Percentiles rank a stretch among this genome's conserved stretches.
These are phyloP conservation scores for Sinohyriopsis cumingii DNA, from an alignment of 2,888 invertebrate species.

Conservation along the genomic window DNA sequence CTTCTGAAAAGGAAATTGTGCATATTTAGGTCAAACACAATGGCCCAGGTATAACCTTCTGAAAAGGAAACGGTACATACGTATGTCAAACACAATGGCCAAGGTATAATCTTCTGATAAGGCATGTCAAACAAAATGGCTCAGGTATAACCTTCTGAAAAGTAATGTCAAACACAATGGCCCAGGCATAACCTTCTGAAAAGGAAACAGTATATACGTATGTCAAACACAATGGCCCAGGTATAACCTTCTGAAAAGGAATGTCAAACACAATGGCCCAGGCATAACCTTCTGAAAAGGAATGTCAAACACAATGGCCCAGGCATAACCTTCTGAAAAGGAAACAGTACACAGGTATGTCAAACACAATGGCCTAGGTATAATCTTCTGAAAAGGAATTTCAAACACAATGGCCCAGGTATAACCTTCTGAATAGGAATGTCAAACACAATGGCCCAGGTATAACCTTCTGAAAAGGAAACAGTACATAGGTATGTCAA, in stretches of 20 bases:
- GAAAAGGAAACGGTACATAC: conserved; percentile 66
- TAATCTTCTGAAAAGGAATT: conserved; percentile 76
- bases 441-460: conserved; percentile 83
- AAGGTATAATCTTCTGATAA: not conserved
- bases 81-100: too few species aligned
- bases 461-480: conserved; percentile 78
- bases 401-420: conserved; percentile 86
- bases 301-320: conserved; percentile 86
- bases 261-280: conserved; percentile 86
- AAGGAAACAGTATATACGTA: conserved; percentile 55
- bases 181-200: conserved; percentile 87
- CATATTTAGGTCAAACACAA: conserved; percentile 76
- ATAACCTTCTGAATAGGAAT: conserved; percentile 78
- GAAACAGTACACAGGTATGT: conserved; percentile 41
- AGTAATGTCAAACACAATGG: conserved; percentile 79
- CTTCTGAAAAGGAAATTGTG: conserved; percentile 73
- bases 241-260: conserved; percentile 80
- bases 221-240: too few species aligned
- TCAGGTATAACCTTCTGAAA: conserved; percentile 87
- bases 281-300: conserved; percentile 82
- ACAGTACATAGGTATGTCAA: conserved; percentile 47
- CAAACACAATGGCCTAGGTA: conserved; percentile 85
- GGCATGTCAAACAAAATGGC: conserved; percentile 74
- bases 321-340: conserved; percentile 82
- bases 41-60: conserved; percentile 92